Percentiles rank a stretch among this genome's conserved stretches.
These are phyloP conservation scores for Lagopus muta DNA, from an alignment of 2,113 vertebrate genomes.

Conservation along the genomic window DNA sequence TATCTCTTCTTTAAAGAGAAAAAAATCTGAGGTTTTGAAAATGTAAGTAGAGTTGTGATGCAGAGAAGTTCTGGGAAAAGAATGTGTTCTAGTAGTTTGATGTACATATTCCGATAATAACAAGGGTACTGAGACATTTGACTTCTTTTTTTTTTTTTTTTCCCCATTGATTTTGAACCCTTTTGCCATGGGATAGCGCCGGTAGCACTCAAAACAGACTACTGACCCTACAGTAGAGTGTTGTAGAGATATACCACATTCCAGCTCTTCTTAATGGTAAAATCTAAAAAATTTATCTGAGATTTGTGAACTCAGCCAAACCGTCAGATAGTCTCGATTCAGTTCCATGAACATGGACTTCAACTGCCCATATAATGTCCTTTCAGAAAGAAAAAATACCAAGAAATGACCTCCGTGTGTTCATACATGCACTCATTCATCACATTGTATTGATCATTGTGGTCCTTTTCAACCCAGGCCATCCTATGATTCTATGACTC, in stretches of 20 bases:
- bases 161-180: neutral
- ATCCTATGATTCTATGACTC: too few species aligned
- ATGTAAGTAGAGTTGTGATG: neutral
- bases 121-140: neutral
- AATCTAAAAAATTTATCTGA: neutral
- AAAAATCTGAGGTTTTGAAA: neutral
- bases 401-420: neutral
- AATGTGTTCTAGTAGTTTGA: neutral
- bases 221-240: neutral
- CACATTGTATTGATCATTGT: neutral
- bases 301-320: neutral
- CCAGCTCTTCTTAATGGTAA: neutral
- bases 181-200: neutral
- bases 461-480: too few species aligned
- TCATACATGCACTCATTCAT: rapidly evolving
- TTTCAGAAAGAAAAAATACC: neutral
- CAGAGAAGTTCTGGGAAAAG: neutral
- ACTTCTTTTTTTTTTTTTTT: neutral
- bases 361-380: neutral
- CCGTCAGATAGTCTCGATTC: neutral
- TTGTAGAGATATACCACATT: neutral
- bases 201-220: neutral
- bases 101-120: neutral
- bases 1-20: neutral
- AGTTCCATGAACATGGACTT: rapidly evolving